Conservation (phyloP, 2,113 vertebrate genomes). For the Nibea coibor region DNA sequence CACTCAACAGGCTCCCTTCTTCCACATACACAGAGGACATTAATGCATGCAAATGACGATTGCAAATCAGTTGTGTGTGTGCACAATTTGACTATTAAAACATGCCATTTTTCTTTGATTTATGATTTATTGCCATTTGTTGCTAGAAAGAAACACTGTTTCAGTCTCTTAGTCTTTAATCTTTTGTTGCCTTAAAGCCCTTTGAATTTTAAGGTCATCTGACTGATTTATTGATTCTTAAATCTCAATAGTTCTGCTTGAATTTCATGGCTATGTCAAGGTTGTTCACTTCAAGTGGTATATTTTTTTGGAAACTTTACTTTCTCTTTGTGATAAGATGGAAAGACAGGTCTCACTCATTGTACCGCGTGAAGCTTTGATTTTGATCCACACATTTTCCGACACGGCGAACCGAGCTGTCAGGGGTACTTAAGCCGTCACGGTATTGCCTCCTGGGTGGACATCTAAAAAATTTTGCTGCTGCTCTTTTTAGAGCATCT, state of each 20-base stretch:
- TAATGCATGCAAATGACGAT: neutral
- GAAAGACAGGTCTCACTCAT: conserved; percentile 16
- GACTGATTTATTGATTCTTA: neutral
- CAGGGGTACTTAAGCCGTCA: conserved; percentile 48
- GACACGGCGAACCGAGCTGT: conserved; percentile 46
- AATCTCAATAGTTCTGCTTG: neutral
- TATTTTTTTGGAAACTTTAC: neutral
- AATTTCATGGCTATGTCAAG: neutral
- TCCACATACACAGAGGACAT: neutral
- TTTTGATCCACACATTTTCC: conserved; percentile 48
- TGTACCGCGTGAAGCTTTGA: conserved; percentile 5
- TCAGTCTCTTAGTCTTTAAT: neutral
- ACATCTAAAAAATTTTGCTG: conserved; percentile 38
- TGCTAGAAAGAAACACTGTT: neutral
- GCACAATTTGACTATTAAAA: neutral
- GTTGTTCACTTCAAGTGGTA: neutral
- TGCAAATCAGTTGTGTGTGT: neutral
- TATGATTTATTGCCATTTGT: neutral
- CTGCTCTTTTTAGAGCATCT: conserved; percentile 57
- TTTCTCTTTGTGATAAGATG: neutral
- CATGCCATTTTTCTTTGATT: neutral
- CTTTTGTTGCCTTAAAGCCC: neutral
- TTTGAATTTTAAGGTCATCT: neutral
- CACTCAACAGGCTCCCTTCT: neutral
- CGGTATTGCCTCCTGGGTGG: conserved; percentile 1